A percentile compares a stretch with the other conserved stretches of the same genome.
Evolutionary conservation across 2,797 vertebrate genomes (phyloP).

Genomic region (Amblyopsis hoosieri): DNA sequence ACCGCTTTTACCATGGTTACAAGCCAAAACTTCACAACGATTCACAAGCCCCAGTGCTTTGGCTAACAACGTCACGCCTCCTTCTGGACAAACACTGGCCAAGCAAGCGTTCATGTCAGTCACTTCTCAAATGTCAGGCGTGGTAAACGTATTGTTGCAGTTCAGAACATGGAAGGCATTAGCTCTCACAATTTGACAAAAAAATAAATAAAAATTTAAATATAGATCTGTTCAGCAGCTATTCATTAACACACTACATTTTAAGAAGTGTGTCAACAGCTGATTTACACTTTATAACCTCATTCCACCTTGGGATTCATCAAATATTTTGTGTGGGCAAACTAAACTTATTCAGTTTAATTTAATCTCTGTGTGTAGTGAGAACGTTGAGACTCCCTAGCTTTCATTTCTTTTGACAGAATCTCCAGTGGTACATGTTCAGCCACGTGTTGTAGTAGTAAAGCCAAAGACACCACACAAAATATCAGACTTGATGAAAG

Average conservation of each 20-base stretch:
- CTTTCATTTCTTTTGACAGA: no score
- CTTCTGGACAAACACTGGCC: conserved; percentile 4
- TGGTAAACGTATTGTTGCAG: background rate
- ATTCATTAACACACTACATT: background rate
- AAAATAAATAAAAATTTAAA: background rate
- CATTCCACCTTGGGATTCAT: no score
- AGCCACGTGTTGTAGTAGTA: no score
- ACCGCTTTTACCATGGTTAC: conserved; percentile 49
- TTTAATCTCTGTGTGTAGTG: no score
- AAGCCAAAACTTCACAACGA: conserved; percentile 30
- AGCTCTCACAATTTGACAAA: no score
- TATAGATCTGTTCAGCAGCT: background rate
- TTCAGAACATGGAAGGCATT: background rate
- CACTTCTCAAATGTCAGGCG: conserved; percentile 18
- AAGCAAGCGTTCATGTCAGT: background rate
- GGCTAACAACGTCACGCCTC: background rate
- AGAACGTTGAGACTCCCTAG: no score
- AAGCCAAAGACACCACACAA: no score
- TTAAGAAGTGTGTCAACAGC: background rate
- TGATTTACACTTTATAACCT: no score
- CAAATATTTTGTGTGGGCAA: no score
- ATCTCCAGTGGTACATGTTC: no score
- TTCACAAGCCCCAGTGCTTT: conserved; percentile 21
- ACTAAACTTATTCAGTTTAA: no score
- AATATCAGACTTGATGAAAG: no score